Conservation (phyloP, 2,888 invertebrate species). For the Drosophila nr. medialis region DNA sequence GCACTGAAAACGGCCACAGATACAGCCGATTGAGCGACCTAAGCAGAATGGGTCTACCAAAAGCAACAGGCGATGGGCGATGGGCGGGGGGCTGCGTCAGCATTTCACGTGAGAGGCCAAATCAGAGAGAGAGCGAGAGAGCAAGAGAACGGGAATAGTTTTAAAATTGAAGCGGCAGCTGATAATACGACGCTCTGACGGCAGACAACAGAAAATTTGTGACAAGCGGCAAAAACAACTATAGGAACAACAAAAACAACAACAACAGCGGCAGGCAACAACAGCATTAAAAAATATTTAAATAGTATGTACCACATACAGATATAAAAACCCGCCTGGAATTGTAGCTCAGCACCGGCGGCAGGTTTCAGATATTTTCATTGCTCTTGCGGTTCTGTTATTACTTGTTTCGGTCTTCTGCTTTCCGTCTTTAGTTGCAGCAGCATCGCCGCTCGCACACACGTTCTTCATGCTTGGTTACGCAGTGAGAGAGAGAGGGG, state of each 20-base stretch:
- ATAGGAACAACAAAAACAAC: constrained; percentile 4
- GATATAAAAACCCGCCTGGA: constrained; percentile 38
- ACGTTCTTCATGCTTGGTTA: constrained; percentile 33
- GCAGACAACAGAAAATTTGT: constrained; percentile 33
- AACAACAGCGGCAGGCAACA: neutral
- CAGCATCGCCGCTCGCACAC: constrained; percentile 26
- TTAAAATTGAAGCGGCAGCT: constrained; percentile 44
- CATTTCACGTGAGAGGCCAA: constrained; percentile 33
- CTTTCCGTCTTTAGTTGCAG: constrained; percentile 26
- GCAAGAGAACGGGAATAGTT: constrained; percentile 37
- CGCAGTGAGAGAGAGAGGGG: constrained; percentile 6
- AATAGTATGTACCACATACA: constrained; percentile 14
- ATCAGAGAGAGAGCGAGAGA: constrained; percentile 4
- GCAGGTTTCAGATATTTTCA: constrained; percentile 51
- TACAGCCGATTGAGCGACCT: constrained; percentile 52
- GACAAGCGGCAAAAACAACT: constrained; percentile 21
- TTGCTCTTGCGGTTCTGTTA: constrained; percentile 39
- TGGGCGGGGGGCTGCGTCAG: constrained; percentile 34
- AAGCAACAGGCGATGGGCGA: constrained; percentile 11
- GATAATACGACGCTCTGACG: constrained; percentile 40
- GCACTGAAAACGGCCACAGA: constrained; percentile 55
- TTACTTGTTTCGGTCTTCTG: constrained; percentile 43
- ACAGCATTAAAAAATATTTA: neutral
- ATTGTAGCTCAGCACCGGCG: constrained; percentile 19
- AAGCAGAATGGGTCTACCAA: constrained; percentile 26